Evolutionary conservation across 2,888 invertebrate genomes (phyloP), one percentile per base, ranked within the genome.

Genomic region (Eupithecia pulchellata): DNA sequence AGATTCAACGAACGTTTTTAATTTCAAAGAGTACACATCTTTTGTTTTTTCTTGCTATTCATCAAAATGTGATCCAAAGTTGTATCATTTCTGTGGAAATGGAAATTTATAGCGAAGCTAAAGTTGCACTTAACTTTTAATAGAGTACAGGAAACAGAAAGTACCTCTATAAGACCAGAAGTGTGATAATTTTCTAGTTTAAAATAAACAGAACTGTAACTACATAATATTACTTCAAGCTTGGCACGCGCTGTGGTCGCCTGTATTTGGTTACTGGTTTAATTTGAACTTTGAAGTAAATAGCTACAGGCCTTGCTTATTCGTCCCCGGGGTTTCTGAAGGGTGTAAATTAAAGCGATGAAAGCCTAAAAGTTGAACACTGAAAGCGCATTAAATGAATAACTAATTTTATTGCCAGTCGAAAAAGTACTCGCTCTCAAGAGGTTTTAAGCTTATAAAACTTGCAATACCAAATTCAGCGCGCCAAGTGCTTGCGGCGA

Each of bases 371-470:
- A 71, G 67, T 73, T 73, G 20, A 39, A 64, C 57, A 52, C 61
- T 70, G 29, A 57, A 60, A 60, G n/a, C 30, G 29, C 11, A 6
- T 32, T 9, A 60, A 32, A 32, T 60, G 63, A 71, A 75, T 68
- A 66, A 64, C 55, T 47, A 71, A 71, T 69, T 65, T 65, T 25
- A 69, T 58, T 29, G 60, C 62, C 63, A 62, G 52, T 64, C 75
- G 67, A 75, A 77, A 79, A 81, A 73, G 66, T 64, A 58, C 39
- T 32, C 60, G 68, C 62, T 68, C 78, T 74, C 72, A 63, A 68
- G 78, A 76, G 78, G 69, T 72, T 71, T 65, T 61, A 29, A 72
- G 68, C 72, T 84, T 68, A 81, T 83, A 79, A 82, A 86, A 79
- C 73, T 80, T 83, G 78, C 80, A 84, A 66, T 75, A 77, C 77